Evolutionary conservation across 2,888 invertebrate genomes (phyloP).

Genomic region (Junonia oenone): DNA sequence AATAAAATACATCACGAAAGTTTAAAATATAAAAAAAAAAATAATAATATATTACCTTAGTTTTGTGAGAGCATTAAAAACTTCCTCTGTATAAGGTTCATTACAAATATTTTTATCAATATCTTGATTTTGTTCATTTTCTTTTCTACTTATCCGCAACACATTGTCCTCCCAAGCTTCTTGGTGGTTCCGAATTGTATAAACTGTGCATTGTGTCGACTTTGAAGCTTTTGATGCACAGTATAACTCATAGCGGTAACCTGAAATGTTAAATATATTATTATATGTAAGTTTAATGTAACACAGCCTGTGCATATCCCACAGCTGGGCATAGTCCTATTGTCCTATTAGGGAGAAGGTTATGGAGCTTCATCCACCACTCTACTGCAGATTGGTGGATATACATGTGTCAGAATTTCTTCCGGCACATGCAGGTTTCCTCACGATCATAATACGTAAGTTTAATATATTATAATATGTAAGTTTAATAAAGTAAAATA

Average conservation of each 20-base stretch:
- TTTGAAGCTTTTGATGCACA: slow-evolving; percentile 94
- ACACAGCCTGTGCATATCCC: too few species aligned
- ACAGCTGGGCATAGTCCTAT: too few species aligned
- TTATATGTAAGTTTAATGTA: too few species aligned
- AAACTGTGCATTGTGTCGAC: slow-evolving; percentile 93
- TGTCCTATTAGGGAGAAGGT: too few species aligned
- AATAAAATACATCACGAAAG: too few species aligned
- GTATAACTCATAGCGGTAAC: slow-evolving; percentile 96
- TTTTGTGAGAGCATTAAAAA: slow-evolving; percentile 89
- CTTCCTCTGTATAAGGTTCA: slow-evolving; percentile 82
- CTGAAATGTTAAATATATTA: slow-evolving; percentile 56
- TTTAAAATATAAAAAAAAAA: not conserved
- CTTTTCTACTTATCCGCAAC: slow-evolving; percentile 46
- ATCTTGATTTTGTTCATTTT: slow-evolving; percentile 18
- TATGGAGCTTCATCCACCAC: too few species aligned
- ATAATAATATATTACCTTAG: slow-evolving; percentile 45
- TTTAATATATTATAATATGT: too few species aligned
- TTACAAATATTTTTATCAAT: slow-evolving; percentile 1
- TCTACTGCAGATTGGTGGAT: too few species aligned
- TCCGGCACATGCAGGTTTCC: too few species aligned
- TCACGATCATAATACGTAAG: too few species aligned
- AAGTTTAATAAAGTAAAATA: too few species aligned
- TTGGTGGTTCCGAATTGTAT: slow-evolving; percentile 87
- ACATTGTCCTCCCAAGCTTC: slow-evolving; percentile 88
- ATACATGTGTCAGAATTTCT: too few species aligned